These are phyloP conservation scores for Chrysocyon brachyurus DNA, from an alignment of 2,797 vertebrate genomes.

Conservation along the genomic window DNA sequence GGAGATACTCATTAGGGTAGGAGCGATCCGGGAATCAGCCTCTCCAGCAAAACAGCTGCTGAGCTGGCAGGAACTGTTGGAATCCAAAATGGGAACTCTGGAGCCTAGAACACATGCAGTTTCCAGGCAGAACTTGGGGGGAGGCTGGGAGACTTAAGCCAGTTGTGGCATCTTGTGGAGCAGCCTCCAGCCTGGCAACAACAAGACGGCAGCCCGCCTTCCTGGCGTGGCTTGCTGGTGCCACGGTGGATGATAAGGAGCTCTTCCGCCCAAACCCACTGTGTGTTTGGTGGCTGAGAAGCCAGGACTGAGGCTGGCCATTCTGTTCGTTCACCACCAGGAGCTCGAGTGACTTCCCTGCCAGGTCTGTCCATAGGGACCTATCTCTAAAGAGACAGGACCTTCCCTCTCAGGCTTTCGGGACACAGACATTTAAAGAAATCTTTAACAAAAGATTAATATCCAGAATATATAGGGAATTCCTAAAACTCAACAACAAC, in stretches of 20 bases:
- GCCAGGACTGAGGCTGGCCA: neutral
- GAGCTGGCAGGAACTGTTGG: neutral
- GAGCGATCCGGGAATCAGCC: neutral
- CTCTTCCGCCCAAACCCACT: neutral
- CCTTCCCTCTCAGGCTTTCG: too few relatives aligned
- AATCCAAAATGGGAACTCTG: neutral
- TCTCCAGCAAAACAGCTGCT: too few relatives aligned
- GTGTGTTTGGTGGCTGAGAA: neutral
- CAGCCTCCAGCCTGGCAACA: neutral
- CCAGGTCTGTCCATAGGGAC: neutral
- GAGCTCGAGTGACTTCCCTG: neutral
- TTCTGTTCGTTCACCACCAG: too few relatives aligned
- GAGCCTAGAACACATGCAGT: neutral
- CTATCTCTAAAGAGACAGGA: neutral
- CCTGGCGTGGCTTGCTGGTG: neutral
- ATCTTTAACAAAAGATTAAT: neutral
- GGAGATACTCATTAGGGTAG: neutral
- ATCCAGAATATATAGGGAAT: neutral
- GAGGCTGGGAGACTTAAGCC: neutral
- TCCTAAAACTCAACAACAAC: neutral
- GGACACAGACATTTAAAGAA: neutral
- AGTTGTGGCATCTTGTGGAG: neutral
- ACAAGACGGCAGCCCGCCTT: rapidly evolving
- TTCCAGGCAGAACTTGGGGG: neutral
- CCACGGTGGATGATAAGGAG: neutral